Evolutionary conservation across 2,113 vertebrate species (phyloP), one percentile per base, ranked within the genome.

Genomic region (Excalfactoria chinensis): DNA sequence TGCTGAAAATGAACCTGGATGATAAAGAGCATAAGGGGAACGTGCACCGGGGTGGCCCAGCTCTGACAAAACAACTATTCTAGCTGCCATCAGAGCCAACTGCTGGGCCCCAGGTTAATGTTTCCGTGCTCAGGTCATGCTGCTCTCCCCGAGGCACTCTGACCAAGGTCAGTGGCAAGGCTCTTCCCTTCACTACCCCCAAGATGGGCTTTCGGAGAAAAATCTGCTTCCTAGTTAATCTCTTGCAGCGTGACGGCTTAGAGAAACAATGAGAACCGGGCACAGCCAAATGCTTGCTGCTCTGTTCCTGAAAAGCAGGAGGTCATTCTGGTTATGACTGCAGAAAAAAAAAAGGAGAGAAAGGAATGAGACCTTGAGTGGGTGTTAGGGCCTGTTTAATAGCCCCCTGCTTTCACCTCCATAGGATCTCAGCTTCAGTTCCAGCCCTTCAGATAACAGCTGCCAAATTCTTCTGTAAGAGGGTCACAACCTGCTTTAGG

Each of bases 281-380:
- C 76, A 82, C 17, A 1, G 90, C 59, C 92, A 88, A 86, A 86
- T 6, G 70, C 77, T 71, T 32, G 67, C 58, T 82, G 88, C 58
- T 95, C 78, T 69, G 69, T 90, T 94, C 96, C 95, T 95, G 84
- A 95, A 96, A 95, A 94, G 90, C 92, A 90, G 56, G 56, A 90
- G 84, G 84, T 77, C 14, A 16, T 78, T 92, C 35, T 43, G 58
- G 46, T 74, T 34, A 90, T 49, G 26, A 55, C 18, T 85, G 16
- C 18, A 4, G 9, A 21, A 49, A 49, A 23, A 9, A 23, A 49
- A 49, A 23, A 88, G 35, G 37, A 64, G 37, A 64, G 40, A 9
- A 41, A 41, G 37, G 53, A 77, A 78, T 86, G 53, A 84, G 73
- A 92, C 66, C 89, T 48, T 13, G 7, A 77, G 49, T 18, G n/a